Percentiles rank a stretch among this genome's conserved stretches.
These are phyloP conservation scores for Limnodromus scolopaceus DNA, from an alignment of 2,797 vertebrate genomes.

Conservation along the genomic window DNA sequence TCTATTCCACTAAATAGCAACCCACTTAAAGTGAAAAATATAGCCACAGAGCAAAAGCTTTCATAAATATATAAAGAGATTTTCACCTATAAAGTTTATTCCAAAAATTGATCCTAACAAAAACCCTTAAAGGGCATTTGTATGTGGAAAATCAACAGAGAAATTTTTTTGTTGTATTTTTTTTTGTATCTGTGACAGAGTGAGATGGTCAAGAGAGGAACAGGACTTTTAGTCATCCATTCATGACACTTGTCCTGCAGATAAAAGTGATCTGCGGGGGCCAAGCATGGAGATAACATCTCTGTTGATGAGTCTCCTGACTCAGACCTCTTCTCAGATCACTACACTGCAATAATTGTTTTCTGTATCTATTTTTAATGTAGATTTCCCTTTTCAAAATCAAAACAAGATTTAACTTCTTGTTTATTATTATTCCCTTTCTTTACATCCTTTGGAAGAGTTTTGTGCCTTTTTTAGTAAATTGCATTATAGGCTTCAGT, in stretches of 20 bases:
- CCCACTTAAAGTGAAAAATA: slow-evolving; percentile 3
- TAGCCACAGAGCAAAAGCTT: background rate
- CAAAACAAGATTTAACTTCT: background rate
- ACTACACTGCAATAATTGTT: background rate
- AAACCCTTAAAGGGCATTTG: background rate
- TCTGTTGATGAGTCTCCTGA: background rate
- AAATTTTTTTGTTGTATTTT: background rate
- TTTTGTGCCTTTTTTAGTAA: background rate
- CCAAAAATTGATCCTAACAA: background rate
- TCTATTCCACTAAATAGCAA: slow-evolving; percentile 21
- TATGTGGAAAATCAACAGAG: background rate
- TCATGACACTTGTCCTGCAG: background rate
- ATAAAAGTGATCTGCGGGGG: background rate
- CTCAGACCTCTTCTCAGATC: background rate
- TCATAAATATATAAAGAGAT: slow-evolving; percentile 28
- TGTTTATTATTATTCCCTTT: background rate
- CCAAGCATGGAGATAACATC: background rate
- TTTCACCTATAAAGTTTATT: slow-evolving; percentile 5
- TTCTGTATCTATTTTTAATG: background rate
- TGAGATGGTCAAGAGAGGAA: background rate
- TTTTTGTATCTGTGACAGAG: background rate
- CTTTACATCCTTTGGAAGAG: background rate
- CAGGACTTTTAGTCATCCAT: fast-evolving
- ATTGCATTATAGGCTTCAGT: background rate
- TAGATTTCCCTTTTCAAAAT: background rate